These are phyloP conservation scores for Dolichomitus sp. DNA, from an alignment of 2,888 invertebrate genomes.

Conservation along the genomic window DNA sequence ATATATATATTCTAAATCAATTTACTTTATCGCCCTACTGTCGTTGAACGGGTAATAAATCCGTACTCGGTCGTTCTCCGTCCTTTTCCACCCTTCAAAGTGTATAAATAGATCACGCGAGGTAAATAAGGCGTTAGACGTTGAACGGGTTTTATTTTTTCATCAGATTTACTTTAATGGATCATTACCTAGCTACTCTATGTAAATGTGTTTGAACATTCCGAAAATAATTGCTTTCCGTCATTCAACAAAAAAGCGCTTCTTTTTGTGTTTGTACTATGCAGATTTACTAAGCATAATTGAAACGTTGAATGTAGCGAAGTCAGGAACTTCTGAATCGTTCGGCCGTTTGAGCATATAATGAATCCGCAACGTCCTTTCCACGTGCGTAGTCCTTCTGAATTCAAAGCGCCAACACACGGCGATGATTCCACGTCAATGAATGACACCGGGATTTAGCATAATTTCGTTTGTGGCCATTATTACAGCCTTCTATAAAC, in stretches of 20 bases:
- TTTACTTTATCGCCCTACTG: slow-evolving; percentile 6
- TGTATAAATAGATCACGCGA: slow-evolving; percentile 9
- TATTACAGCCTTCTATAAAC: background rate
- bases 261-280: background rate
- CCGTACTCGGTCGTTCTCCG: background rate
- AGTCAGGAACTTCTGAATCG: slow-evolving; percentile 27
- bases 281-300: too few relatives aligned
- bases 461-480: slow-evolving; percentile 5
- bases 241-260: background rate
- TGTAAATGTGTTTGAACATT: background rate
- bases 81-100: background rate
- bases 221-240: background rate
- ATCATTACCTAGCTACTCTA: background rate
- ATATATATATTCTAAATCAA: slow-evolving; percentile 12
- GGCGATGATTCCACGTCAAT: slow-evolving; percentile 8
- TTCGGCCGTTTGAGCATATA: slow-evolving; percentile 32
- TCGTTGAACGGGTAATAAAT: slow-evolving; percentile 19
- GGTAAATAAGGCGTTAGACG: slow-evolving; percentile 7
- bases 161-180: background rate
- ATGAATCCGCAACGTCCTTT: slow-evolving; percentile 12
- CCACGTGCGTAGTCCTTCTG: slow-evolving; percentile 2
- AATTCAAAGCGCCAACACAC: slow-evolving; percentile 12
- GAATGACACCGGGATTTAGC: background rate
- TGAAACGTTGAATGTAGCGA: background rate
- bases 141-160: background rate